phyloP scores from a whole-genome alignment of 2,888 invertebrate species.

The Cerastis rubricosa region DNA sequence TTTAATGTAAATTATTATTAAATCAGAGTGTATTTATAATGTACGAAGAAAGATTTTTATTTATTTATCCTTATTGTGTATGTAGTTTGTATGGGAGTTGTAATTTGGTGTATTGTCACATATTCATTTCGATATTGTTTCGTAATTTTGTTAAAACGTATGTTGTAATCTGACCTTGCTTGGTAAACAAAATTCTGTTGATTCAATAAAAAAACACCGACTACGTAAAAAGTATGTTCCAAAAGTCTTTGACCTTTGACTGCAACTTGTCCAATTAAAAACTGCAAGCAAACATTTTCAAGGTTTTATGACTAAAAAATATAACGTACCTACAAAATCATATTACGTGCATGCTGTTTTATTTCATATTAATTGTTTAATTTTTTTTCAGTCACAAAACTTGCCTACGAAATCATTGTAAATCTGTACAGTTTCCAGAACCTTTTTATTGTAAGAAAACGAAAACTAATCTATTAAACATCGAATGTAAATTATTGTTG shows the following conservation, averaged over 20 bases:
- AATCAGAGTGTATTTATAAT: constrained; percentile 85
- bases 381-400: constrained; percentile 15
- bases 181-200: constrained; percentile 36
- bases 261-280: constrained; percentile 4
- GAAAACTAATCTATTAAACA: constrained; percentile 30
- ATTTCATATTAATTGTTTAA: constrained; percentile 14
- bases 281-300: constrained; percentile 5
- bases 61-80: constrained; percentile 77
- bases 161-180: constrained; percentile 51
- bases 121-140: constrained; percentile 50
- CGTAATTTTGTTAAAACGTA: constrained; percentile 31
- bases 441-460: constrained; percentile 32
- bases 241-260: constrained; percentile 9
- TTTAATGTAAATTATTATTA: constrained; percentile 66
- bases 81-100: constrained; percentile 61
- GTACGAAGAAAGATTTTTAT: constrained; percentile 77
- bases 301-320: constrained; percentile 7
- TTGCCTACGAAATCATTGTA: background rate
- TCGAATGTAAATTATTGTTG: constrained; percentile 62
- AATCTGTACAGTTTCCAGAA: constrained; percentile 38
- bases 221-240: background rate
- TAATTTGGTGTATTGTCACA: constrained; percentile 50
- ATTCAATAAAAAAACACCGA: constrained; percentile 10
- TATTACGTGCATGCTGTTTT: background rate
- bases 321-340: background rate